Conservation (phyloP, 2,113 vertebrate species). For the Catagonus wagneri region DNA sequence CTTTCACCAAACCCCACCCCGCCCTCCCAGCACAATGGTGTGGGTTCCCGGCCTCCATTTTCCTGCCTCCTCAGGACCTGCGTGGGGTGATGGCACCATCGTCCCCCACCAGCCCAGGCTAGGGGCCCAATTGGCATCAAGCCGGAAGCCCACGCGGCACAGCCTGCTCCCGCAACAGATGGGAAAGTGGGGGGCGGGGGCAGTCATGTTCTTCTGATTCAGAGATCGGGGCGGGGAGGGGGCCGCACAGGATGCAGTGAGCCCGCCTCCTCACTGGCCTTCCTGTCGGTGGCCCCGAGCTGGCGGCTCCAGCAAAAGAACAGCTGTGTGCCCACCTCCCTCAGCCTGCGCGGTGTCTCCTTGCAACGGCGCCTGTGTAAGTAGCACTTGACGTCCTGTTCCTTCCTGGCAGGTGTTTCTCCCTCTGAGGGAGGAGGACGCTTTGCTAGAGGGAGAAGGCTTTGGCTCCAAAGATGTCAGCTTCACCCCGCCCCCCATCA, state of each 20-base stretch:
- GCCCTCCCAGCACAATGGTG: background rate
- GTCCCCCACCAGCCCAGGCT: background rate
- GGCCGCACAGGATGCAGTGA: background rate
- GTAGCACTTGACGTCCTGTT: background rate
- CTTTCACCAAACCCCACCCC: background rate
- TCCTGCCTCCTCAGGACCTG: background rate
- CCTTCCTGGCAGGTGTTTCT: background rate
- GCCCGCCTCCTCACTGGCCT: slow-evolving; percentile 58
- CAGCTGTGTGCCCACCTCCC: slow-evolving; percentile 22
- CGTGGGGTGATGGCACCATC: background rate
- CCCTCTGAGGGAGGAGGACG: background rate
- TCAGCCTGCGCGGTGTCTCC: background rate
- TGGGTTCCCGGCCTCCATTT: background rate
- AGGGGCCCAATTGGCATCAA: slow-evolving; percentile 59
- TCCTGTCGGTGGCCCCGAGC: background rate
- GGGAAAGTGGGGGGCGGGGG: slow-evolving; percentile 49
- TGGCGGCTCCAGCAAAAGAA: slow-evolving; percentile 21
- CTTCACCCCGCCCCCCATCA: background rate
- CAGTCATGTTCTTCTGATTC: slow-evolving; percentile 65
- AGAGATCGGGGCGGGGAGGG: background rate
- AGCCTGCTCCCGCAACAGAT: slow-evolving; percentile 63
- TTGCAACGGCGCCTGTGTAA: background rate
- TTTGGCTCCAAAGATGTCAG: background rate
- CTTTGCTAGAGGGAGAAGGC: background rate
- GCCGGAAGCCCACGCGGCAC: slow-evolving; percentile 45